phyloP scores from a whole-genome alignment of 92 coral and sea anemone genomes.

The Diadumene lineata region DNA sequence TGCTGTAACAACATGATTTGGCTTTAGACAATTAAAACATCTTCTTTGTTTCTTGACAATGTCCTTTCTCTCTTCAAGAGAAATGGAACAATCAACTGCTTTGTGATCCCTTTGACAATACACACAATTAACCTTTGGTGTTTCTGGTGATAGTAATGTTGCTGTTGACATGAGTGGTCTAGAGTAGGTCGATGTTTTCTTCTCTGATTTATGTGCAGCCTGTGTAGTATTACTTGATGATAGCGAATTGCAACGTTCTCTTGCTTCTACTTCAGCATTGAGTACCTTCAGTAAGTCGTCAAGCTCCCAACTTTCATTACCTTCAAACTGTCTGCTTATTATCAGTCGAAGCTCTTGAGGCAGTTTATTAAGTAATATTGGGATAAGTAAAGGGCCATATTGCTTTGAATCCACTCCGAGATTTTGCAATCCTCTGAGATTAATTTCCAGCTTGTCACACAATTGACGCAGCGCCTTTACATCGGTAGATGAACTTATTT shows the following conservation, averaged over 20 bases:
- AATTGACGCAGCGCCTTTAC: constrained; percentile 5
- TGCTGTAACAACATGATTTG: background rate
- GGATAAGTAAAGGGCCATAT: constrained; percentile 24
- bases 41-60: background rate
- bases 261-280: constrained; percentile 20
- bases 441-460: constrained; percentile 16
- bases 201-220: background rate
- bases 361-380: constrained; percentile 13
- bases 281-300: constrained; percentile 18
- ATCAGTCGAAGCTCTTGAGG: constrained; percentile 26
- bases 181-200: constrained; percentile 1
- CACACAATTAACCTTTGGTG: background rate
- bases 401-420: constrained; percentile 19
- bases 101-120: background rate
- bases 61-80: background rate
- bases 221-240: background rate
- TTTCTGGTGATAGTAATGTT: constrained; percentile 4
- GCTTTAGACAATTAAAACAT: background rate
- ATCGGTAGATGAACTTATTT: constrained; percentile 9
- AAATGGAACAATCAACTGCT: background rate
- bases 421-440: constrained; percentile 21
- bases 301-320: background rate
- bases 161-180: background rate
- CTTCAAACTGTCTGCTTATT: constrained; percentile 26
- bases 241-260: constrained; percentile 22